Conservation (phyloP, 2,797 vertebrate genomes). For the Acanthurus leucopareius region DNA sequence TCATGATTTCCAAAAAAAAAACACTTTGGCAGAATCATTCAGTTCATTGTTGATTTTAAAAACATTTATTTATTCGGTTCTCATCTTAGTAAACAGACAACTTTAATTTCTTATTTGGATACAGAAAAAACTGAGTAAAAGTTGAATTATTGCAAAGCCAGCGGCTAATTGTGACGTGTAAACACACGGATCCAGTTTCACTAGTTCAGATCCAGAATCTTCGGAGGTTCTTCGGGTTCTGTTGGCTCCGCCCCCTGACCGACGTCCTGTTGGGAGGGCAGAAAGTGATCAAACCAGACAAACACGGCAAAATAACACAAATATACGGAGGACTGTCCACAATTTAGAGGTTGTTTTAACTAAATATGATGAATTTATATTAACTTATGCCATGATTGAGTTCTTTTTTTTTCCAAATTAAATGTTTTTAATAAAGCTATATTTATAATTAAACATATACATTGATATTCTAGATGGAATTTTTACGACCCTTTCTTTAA, state of each 20-base stretch:
- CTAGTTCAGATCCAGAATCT: conserved; percentile 66
- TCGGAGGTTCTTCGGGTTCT: conserved; percentile 59
- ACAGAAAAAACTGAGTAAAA: conserved; percentile 21
- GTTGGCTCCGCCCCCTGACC: conserved; percentile 52
- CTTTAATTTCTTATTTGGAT: conserved; percentile 31
- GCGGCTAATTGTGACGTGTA: conserved; percentile 26
- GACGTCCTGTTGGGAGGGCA: conserved; percentile 59
- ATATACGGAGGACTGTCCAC: background rate
- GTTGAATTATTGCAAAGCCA: conserved; percentile 3
- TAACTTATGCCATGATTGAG: no score
- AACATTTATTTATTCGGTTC: background rate
- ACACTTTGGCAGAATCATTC: background rate
- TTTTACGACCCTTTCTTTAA: no score
- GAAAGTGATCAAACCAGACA: background rate
- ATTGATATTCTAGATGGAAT: no score
- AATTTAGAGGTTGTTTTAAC: no score
- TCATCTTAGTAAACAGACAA: background rate
- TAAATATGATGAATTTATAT: no score
- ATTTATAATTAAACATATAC: no score
- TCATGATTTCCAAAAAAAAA: background rate
- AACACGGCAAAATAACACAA: background rate
- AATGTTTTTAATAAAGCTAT: no score
- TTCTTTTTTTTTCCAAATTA: no score
- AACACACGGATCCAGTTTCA: conserved; percentile 19
- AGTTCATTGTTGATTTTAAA: background rate